Base-by-base conservation (phyloP, 2,888 invertebrate genomes). In the Polietes domitor region DNA sequence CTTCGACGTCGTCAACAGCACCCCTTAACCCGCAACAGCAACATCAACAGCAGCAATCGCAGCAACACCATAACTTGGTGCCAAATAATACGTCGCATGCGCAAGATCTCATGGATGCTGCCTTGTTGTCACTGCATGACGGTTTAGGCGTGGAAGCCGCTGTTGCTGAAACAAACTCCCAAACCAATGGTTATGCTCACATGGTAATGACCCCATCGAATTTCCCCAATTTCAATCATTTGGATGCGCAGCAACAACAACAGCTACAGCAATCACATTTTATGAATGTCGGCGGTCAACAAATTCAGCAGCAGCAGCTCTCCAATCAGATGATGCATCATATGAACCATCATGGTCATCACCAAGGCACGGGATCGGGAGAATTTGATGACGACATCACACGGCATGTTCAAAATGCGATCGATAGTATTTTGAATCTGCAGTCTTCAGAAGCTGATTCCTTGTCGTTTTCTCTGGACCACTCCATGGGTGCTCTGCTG, bases 401-500 rank as follows among this genome's bases (percentile, higher is more conserved):
- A 86, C 95, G 95, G 37, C 96, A 96, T 91, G 96, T 96, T 84
- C 96, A 96, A 91, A 96, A 95, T 89, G 96, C 96, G 85, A 96
- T 96, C 88, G 96, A 96, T 90, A 96, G 96, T 89, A 96, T 96
- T 89, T 92, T 96, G 85, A 96, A 96, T 92, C 92, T 96, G 87
- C 95, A 95, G 89, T 92, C 91, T 80, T 92, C 91, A 79, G 92
- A 92, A 86, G 89, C 93, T 89, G 91, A 93, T 87, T 90, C 93
- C 63, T 79, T 92, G 70, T 91, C 91, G 68, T 92, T 92, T 79
- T 89, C 90, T 63, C 75, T 91, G 50, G 91, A 91, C 61, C 89
- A 89, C 86, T 91, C 92, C 6, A 89, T 92, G 87, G 92, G 92
- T 12, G 92, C 92, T 1, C 90, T 92, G 61, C 86, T 92, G 15